Percentiles rank a stretch among this genome's conserved stretches.
Evolutionary conservation across 2,113 vertebrate genomes (phyloP).

Genomic region (Acanthisitta chloris): DNA sequence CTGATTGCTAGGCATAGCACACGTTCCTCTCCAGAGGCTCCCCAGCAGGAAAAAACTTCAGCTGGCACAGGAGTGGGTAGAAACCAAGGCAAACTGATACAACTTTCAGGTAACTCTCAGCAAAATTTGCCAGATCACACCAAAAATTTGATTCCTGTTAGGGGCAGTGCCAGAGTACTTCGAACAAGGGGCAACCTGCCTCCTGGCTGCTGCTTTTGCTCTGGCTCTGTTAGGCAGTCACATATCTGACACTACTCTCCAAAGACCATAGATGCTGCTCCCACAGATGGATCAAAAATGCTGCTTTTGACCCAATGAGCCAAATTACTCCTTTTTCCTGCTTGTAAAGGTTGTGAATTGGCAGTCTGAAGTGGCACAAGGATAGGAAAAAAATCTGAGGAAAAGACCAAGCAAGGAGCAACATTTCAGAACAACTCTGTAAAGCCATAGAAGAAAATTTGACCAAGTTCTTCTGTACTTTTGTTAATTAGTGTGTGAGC

Average conservation of each 20-base stretch:
- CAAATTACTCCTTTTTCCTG: not conserved
- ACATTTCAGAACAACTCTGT: not conserved
- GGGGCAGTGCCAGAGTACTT: not conserved
- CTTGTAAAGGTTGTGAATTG: not conserved
- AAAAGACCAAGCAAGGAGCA: not conserved
- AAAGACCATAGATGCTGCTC: not conserved
- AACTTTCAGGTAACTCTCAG: not conserved
- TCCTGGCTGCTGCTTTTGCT: not conserved
- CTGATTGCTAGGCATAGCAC: not conserved
- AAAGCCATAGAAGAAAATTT: not conserved
- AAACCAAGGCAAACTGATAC: not conserved
- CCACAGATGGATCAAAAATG: not conserved
- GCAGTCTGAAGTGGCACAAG: not conserved
- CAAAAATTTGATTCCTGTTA: not conserved
- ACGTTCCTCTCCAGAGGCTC: not conserved
- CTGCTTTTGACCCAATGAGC: not conserved
- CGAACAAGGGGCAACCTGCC: not conserved
- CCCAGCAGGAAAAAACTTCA: not conserved
- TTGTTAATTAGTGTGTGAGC: not conserved
- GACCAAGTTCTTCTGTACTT: not conserved
- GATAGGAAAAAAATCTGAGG: not conserved
- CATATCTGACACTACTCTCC: not conserved
- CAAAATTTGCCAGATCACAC: not conserved
- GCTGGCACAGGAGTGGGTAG: not conserved
- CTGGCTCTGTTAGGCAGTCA: not conserved